Base-by-base conservation (phyloP, 2,888 invertebrate species). In the Notodonta ziczac region DNA sequence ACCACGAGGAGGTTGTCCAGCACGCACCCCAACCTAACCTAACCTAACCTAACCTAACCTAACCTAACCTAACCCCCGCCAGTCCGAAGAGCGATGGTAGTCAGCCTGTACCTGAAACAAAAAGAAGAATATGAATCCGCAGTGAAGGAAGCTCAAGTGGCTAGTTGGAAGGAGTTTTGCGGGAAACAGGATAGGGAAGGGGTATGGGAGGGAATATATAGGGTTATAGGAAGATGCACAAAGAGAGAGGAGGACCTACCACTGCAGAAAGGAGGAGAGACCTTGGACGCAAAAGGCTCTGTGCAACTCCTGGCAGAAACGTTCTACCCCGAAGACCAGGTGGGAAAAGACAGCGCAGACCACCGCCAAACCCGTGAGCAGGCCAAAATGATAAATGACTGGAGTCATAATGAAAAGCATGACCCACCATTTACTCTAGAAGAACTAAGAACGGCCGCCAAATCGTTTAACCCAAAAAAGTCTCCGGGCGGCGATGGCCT, bases 401-500 rank as follows among this genome's bases (percentile, higher is more conserved):
- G 14, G 39, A 9, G 24, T 0, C 24, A 58, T 40, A 52, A 55
- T 57, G 55, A 50, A 39, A 8, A 24, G 2, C 58, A 58, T 55
- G 70, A 70, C 46, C 71, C 73, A 13, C 63, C 60, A 24, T 73
- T 71, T 56, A 70, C 71, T 0, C 13, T n/a, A 6, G 4, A 53
- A 0, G 70, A 73, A 40, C 60, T 69, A 0, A 55, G 9, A 14
- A 7, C 13, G 9, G 59, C 62, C 6, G 32, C 58, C 35, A n/a
- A 16, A 0, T 54, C 53, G 7, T 70, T 70, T 12, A 69, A 66
- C 42, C 66, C 67, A 5, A 73, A 69, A 46, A 73, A 69, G 51
- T 73, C 75, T 9, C 73, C 76, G 1, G 75, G 71, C 0, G 48
- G 55, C 1, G 77, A 76, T 32, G 70, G 72, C 0, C 48, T 74